Base-by-base conservation (phyloP, 2,113 vertebrate species). In the Cyprinus carpio region DNA sequence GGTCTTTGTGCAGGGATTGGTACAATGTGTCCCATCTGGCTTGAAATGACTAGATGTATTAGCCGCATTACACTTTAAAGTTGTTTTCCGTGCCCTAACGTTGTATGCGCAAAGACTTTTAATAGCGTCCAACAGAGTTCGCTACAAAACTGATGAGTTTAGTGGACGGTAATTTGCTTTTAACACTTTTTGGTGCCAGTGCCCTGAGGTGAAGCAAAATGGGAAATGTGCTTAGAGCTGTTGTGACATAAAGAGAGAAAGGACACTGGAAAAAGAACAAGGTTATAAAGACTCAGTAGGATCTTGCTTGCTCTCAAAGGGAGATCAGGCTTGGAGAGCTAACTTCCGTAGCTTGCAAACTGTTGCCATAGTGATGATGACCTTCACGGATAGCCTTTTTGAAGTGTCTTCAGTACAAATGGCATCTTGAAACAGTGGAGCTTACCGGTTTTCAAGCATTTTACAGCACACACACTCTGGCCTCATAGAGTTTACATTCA, bases 341-440 rank as follows among this genome's bases (percentile, higher is more conserved):
- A 65, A 64, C 40, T 7, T 46, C 58, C 6, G 40, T 78, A 31
- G 77, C 84, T 40, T 85, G 72, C 83, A 62, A 67, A 64, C 6
- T 13, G 74, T 86, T 75, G 81, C 69, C 69, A 75, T 84, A 67
- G 58, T 27, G 72, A 85, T 65, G 54, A 67, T 56, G 71, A 56
- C 69, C 62, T 81, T 81, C 60, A 81, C 9, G 16, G 34, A 27
- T 46, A 65, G 37, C 46, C 37, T 81, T 81, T 81, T 64, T 58
- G 78, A 51, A 81, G 25, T 11, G 60, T 81, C 62, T 67, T 67
- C 18, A 29, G 11, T 60, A 62, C 54, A 79, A 31, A 79, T 79
- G 76, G 6, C 54, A 58, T 62, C 54, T 79, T 79, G 23, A 37
- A 79, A 62, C 54, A 8, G 12, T 31, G 9, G 60, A 29, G 43